These are phyloP conservation scores for Clupea harengus DNA, from an alignment of 2,113 vertebrate species.

Conservation along the genomic window DNA sequence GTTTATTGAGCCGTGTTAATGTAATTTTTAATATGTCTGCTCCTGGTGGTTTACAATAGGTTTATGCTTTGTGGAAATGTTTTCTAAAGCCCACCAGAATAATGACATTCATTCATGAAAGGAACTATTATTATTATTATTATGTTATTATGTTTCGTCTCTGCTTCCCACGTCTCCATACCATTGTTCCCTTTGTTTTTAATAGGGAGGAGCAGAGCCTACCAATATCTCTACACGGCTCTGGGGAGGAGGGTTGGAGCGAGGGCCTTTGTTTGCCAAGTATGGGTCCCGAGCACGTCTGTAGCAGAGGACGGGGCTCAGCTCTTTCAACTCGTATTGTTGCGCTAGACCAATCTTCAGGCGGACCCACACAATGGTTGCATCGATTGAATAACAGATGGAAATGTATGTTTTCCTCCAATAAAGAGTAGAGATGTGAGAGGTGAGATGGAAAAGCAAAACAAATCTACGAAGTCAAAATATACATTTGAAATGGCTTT, in stretches of 20 bases:
- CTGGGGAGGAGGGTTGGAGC: background rate
- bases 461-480: background rate
- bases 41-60: background rate
- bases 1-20: background rate
- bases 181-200: constrained; percentile 11
- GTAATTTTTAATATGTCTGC: background rate
- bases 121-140: background rate
- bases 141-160: constrained; percentile 14
- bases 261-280: background rate
- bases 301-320: background rate
- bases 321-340: constrained; percentile 5
- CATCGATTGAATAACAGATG: background rate
- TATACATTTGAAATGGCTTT: background rate
- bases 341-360: background rate
- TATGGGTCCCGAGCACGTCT: background rate
- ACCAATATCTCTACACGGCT: too few relatives aligned
- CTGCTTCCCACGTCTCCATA: constrained; percentile 4
- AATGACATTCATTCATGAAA: background rate
- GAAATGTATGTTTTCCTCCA: background rate
- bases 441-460: background rate
- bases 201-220: background rate
- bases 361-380: background rate
- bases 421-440: background rate
- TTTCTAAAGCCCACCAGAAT: background rate
- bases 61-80: background rate